Base-by-base conservation (phyloP, 2,888 invertebrate species). In the Ochropleura leucogaster region DNA sequence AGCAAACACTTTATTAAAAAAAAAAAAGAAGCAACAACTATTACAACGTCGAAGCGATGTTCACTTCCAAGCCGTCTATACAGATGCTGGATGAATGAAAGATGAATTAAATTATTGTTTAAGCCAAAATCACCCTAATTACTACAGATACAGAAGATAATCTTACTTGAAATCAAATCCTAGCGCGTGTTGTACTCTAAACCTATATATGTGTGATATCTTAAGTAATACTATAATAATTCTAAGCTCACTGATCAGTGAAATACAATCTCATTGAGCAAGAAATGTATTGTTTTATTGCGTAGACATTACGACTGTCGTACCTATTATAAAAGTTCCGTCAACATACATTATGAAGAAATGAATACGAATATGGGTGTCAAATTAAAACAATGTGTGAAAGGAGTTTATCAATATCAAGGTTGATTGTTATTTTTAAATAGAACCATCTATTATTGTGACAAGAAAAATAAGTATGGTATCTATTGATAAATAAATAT, bases 251-350 rank as follows among this genome's bases (percentile, higher is more conserved):
- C 16, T 63, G 49, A n/a, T 30, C 44, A 72, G 1, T 18, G 55
- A 57, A 73, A 83, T 67, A 51, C n/a, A 55, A 83, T 71, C 65
- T 74, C 14, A 18, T 83, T 82, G 68, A 68, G 66, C 62, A 82
- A 83, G 57, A 73, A 71, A 74, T 72, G 42, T 46, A 62, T 72
- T 44, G 59, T 55, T 79, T 71, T 66, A 68, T 82, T 70, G 69
- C 44, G 51, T 49, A 16, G 18, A 64, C 6, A 46, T 44, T 42
- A 20, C 10, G 8, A 57, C 14, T 55, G 53, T 79, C 30, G 30
- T 46, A 30, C 30, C 30, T 30, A 30, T 65, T n/a, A 5, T 68
- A n/a, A 46, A 57, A 72, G 42, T 65, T 49, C 44, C 6, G 12
- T 62, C 55, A 66, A 64, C 12, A 20, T 64, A 20, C 6, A 44